Conservation (phyloP, 1,140 invertebrate species). For the Heliconius nattereri region DNA sequence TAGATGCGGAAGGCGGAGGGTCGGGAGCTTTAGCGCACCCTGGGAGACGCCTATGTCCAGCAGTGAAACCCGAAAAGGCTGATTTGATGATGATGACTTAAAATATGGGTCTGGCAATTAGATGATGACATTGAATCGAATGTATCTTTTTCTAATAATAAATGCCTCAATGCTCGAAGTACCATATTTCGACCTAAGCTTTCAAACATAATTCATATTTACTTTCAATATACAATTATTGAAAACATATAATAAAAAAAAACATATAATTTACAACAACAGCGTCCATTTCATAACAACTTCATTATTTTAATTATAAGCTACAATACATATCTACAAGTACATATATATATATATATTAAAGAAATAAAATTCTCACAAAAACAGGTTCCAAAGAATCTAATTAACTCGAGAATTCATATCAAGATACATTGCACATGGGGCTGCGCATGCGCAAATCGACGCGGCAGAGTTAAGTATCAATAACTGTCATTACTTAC, state of each 20-base stretch:
- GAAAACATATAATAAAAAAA: not conserved
- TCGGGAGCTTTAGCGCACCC: no score
- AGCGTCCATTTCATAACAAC: not conserved
- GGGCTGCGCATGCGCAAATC: conserved; percentile 49
- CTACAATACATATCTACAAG: not conserved
- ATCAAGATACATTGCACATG: conserved; percentile 58
- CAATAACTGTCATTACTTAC: conserved; percentile 71
- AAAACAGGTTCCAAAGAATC: conserved; percentile 37
- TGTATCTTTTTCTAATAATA: not conserved
- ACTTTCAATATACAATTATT: not conserved
- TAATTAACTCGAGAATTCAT: conserved; percentile 64
- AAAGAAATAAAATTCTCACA: conserved; percentile 12
- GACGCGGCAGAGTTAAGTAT: conserved; percentile 64
- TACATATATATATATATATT: not conserved
- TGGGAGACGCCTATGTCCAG: no score
- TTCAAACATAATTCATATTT: not conserved
- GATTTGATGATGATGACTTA: no score
- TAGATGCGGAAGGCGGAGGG: no score
- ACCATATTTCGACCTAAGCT: no score
- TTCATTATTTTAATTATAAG: conserved; percentile 4
- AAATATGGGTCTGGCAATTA: no score
- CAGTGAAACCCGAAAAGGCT: no score
- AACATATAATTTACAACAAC: not conserved
- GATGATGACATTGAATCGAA: no score
- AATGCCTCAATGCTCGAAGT: not conserved